phyloP scores from a whole-genome alignment of 1,140 invertebrate genomes.

The Lucilia cuprina region DNA sequence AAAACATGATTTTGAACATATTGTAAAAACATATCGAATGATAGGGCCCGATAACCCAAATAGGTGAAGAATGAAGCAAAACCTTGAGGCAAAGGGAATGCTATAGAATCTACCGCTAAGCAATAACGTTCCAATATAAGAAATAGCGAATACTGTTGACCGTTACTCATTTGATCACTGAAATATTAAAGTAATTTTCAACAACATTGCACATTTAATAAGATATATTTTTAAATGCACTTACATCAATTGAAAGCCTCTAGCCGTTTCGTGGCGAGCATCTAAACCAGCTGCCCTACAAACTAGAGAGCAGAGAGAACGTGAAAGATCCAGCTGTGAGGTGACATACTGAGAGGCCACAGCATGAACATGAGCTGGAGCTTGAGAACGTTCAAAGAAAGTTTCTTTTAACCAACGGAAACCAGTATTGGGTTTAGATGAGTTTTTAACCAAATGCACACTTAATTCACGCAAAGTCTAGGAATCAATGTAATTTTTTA shows the following conservation, averaged over 20 bases:
- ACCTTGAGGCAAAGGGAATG: conserved; percentile 83
- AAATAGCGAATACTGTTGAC: conserved; percentile 74
- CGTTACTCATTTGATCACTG: conserved; percentile 76
- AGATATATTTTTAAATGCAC: background rate
- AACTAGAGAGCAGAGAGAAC: conserved; percentile 76
- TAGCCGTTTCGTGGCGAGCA: conserved; percentile 71
- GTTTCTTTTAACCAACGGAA: conserved; percentile 62
- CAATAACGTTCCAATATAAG: conserved; percentile 78
- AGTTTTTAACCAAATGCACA: conserved; percentile 79
- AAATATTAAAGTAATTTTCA: conserved; percentile 44
- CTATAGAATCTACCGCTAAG: conserved; percentile 77
- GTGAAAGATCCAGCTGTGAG: conserved; percentile 79
- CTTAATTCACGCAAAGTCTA: conserved; percentile 83
- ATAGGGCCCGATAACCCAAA: conserved; percentile 78
- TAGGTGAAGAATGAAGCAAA: conserved; percentile 88
- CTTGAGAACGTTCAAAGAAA: conserved; percentile 64
- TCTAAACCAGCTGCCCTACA: conserved; percentile 73
- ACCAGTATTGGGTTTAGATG: conserved; percentile 61
- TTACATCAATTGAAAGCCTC: conserved; percentile 81
- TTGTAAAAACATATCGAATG: conserved; percentile 78
- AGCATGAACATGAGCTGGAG: conserved; percentile 79
- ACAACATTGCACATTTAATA: background rate
- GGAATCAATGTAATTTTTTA: no score
- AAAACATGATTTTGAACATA: conserved; percentile 82
- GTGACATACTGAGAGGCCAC: conserved; percentile 81